These are phyloP conservation scores for Centropristis striata DNA, from an alignment of 2,113 vertebrate species.

Conservation along the genomic window DNA sequence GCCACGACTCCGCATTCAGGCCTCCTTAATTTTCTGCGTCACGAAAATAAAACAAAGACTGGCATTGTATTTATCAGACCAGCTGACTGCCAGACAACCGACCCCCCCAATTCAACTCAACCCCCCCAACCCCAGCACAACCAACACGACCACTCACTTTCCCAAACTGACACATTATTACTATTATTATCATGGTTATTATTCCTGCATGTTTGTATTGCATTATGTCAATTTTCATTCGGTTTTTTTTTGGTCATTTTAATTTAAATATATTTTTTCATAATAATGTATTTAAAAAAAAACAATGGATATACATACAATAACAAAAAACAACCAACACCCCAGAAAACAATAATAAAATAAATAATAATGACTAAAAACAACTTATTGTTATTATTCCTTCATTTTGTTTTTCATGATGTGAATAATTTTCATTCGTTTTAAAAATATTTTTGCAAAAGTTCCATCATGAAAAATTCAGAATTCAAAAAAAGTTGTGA, in stretches of 20 bases:
- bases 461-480: too few relatives aligned
- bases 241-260: too few relatives aligned
- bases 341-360: too few relatives aligned
- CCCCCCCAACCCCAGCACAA: constrained; percentile 7
- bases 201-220: background rate
- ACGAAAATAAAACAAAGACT: constrained; percentile 88
- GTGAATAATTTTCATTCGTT: too few relatives aligned
- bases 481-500: background rate
- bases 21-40: constrained; percentile 93
- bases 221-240: background rate
- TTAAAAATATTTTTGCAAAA: too few relatives aligned
- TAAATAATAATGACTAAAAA: too few relatives aligned
- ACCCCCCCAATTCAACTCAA: background rate
- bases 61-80: constrained; percentile 79
- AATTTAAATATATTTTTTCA: too few relatives aligned
- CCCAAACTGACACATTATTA: constrained; percentile 53
- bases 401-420: too few relatives aligned
- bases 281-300: too few relatives aligned
- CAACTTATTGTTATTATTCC: too few relatives aligned
- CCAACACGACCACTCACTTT: constrained; percentile 62
- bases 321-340: too few relatives aligned
- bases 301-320: too few relatives aligned
- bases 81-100: constrained; percentile 78
- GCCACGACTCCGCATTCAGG: constrained; percentile 87
- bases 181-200: constrained; percentile 22